Base-by-base conservation (phyloP, 2,113 vertebrate genomes). In the Poeciliopsis occidentalis region DNA sequence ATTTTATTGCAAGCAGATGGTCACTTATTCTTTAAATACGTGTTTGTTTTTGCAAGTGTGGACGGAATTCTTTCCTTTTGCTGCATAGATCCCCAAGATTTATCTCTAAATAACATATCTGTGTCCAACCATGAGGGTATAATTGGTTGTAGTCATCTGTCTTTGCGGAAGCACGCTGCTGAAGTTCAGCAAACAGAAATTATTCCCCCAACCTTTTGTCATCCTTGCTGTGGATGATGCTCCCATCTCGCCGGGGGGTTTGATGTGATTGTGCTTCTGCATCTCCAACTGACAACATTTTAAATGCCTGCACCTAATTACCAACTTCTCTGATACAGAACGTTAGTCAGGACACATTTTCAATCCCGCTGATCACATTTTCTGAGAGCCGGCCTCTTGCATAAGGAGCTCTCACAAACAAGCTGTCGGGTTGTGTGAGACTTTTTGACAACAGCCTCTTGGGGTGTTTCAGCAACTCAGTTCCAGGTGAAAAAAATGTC, bases 1-100 rank as follows among this genome's bases (percentile, higher is more conserved):
- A 80, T 70, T 84, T 86, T 71, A 85, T 47, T 31, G 66, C 60
- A 62, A 54, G 73, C 87, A 92, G 88, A 89, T 92, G 87, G 88
- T 69, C 76, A 62, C 73, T 78, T 84, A 78, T 64, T 82, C 67
- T 76, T 78, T 60, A 62, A 67, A 69, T 47, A 31, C 74, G 26
- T 81, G 29, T 84, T 29, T 68, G 27, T 68, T 62, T 77, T 66
- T 80, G 77, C 78, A 75, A 78, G 67, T 69, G 60, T 70, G 65
- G 31, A 31, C 2, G 4, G 68, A 26, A 27, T 32, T 75, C 77
- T 69, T 73, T 44, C 65, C 39, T 39, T 34, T 39, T 27, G 37
- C 66, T 64, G 27, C 32, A 37, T 41, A 66, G 7, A 31, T 7
- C 54, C 60, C 67, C 3, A 17, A 68, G 70, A 74, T 75, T 47